Conservation (phyloP, 2,888 invertebrate species). For the Tipula unca region DNA sequence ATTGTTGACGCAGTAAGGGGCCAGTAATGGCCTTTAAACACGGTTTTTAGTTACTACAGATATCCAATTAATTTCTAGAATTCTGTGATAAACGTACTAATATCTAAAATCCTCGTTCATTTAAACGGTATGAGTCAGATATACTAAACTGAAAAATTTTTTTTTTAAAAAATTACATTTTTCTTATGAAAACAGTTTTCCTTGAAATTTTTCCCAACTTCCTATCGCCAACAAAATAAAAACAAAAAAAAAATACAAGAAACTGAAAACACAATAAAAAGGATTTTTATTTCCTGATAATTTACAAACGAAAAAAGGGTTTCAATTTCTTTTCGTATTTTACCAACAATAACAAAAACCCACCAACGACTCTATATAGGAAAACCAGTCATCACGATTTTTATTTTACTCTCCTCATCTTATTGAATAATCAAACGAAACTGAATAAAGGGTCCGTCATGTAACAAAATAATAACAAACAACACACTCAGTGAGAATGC, state of each 20-base stretch:
- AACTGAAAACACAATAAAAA: neutral
- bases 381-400: neutral
- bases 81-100: neutral
- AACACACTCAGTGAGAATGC: neutral
- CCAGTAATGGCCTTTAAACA: too few relatives aligned
- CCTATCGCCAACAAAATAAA: neutral
- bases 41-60: too few relatives aligned
- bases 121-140: neutral
- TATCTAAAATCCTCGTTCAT: neutral
- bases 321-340: neutral
- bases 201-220: neutral
- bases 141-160: neutral
- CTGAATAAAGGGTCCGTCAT: neutral
- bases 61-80: neutral
- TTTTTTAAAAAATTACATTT: neutral
- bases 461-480: neutral
- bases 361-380: neutral
- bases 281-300: neutral
- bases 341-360: neutral
- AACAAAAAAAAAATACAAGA: neutral
- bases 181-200: neutral
- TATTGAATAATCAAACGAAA: neutral
- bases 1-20: too few relatives aligned
- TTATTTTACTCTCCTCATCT: neutral
- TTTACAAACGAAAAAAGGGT: slow-evolving; percentile 4